Evolutionary conservation across 2,797 vertebrate genomes (phyloP).

Genomic region (Hydrocynus forskahlii): DNA sequence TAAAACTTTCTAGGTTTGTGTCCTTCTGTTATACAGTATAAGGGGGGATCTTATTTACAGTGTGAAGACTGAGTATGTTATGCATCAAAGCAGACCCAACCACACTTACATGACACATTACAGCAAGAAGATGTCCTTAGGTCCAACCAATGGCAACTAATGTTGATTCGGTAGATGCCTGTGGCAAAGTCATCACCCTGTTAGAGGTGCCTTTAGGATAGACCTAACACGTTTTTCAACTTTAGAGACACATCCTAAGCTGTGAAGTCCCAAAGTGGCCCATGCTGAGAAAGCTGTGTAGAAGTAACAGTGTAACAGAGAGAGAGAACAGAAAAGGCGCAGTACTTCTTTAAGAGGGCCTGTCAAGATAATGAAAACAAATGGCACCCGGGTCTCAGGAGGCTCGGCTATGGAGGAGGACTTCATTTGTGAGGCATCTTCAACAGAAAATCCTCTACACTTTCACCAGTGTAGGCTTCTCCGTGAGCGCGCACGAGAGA

Average conservation of each 20-base stretch:
- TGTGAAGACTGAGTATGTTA: too few relatives aligned
- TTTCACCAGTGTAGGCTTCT: conserved; percentile 20
- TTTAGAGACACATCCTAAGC: conserved; percentile 27
- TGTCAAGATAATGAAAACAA: conserved; percentile 86
- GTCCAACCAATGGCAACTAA: background rate
- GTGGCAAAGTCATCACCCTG: background rate
- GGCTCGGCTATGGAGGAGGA: conserved; percentile 72
- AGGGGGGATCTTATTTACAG: too few relatives aligned
- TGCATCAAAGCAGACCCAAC: too few relatives aligned
- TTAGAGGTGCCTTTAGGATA: background rate
- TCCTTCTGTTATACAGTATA: too few relatives aligned
- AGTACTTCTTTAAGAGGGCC: conserved; percentile 74
- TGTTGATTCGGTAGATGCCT: background rate
- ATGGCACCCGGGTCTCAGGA: conserved; percentile 74
- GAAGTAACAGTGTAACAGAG: conserved; percentile 3
- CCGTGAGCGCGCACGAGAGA: conserved; percentile 24
- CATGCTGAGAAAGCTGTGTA: conserved; percentile 41
- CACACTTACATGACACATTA: too few relatives aligned
- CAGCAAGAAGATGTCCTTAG: background rate
- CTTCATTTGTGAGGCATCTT: conserved; percentile 78
- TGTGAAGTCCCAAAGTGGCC: conserved; percentile 1
- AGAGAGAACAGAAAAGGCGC: conserved; percentile 28
- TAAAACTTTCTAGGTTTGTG: too few relatives aligned
- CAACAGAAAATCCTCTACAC: conserved; percentile 29
- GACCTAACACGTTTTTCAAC: conserved; percentile 42